phyloP scores from a whole-genome alignment of 2,888 invertebrate species.

The Cabera pusaria region DNA sequence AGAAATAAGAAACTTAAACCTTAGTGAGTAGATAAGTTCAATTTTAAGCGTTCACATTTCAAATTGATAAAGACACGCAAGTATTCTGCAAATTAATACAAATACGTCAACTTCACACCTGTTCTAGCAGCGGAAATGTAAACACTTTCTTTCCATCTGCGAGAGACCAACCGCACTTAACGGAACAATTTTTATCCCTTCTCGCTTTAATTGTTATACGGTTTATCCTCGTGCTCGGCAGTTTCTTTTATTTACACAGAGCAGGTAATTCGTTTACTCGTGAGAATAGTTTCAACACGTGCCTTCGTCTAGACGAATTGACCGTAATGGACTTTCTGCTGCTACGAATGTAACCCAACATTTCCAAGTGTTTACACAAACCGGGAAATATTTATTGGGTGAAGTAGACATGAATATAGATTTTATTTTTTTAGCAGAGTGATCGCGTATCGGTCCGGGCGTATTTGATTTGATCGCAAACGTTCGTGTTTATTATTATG shows the following conservation, averaged over 20 bases:
- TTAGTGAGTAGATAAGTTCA: too few species aligned
- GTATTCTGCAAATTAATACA: not conserved
- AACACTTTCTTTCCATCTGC: slow-evolving; percentile 14
- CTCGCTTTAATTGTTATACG: slow-evolving; percentile 64
- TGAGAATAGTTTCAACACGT: slow-evolving; percentile 78
- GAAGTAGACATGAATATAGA: slow-evolving; percentile 36
- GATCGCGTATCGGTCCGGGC: slow-evolving; percentile 10
- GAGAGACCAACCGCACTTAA: slow-evolving; percentile 25
- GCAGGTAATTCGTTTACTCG: slow-evolving; percentile 76
- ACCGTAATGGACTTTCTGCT: slow-evolving; percentile 74
- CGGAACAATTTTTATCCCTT: slow-evolving; percentile 38
- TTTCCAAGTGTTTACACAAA: slow-evolving; percentile 47
- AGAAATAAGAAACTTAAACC: too few species aligned
- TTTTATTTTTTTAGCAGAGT: slow-evolving; percentile 32
- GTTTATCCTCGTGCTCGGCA: slow-evolving; percentile 51
- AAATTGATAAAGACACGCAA: slow-evolving; percentile 14
- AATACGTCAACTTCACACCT: slow-evolving; percentile 9
- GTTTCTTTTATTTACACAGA: slow-evolving; percentile 69
- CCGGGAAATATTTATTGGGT: slow-evolving; percentile 48
- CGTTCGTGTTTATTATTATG: slow-evolving; percentile 16
- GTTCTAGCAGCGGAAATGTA: slow-evolving; percentile 10
- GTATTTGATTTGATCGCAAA: slow-evolving; percentile 21
- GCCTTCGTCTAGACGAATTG: slow-evolving; percentile 71
- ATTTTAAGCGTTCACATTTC: too few species aligned
- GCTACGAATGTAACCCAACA: slow-evolving; percentile 47